Conservation (phyloP, 2,888 invertebrate genomes). For the Drosophila anceps region DNA sequence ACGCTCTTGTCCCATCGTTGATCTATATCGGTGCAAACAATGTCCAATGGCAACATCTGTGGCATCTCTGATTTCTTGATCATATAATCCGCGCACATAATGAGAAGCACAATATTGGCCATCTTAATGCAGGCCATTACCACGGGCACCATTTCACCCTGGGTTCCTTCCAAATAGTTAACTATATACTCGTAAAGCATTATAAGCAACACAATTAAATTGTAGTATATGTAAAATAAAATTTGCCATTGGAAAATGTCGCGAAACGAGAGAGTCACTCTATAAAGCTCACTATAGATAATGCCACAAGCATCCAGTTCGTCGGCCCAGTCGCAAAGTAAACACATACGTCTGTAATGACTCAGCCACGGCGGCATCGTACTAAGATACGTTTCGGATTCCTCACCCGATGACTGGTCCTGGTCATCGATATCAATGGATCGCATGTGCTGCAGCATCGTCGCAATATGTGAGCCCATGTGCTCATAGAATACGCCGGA, state of each 20-base stretch:
- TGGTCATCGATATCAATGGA: constrained; percentile 51
- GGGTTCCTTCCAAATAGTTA: constrained; percentile 46
- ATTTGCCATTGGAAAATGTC: constrained; percentile 78
- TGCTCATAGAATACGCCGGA: constrained; percentile 69
- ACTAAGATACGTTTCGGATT: neutral
- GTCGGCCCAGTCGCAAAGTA: constrained; percentile 73
- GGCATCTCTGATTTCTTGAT: constrained; percentile 69
- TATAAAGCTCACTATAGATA: constrained; percentile 73
- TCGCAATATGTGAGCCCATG: constrained; percentile 60
- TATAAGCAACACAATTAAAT: constrained; percentile 71
- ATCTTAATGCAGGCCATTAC: constrained; percentile 59
- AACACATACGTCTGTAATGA: constrained; percentile 66
- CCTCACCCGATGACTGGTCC: constrained; percentile 14
- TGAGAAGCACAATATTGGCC: constrained; percentile 68
- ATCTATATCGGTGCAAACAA: constrained; percentile 77
- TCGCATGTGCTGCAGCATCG: constrained; percentile 63
- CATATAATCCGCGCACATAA: constrained; percentile 71
- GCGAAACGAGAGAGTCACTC: constrained; percentile 61
- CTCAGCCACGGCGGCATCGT: constrained; percentile 30
- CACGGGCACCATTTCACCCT: constrained; percentile 48
- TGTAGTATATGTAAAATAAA: constrained; percentile 77
- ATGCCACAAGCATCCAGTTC: constrained; percentile 68
- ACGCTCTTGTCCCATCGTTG: constrained; percentile 80
- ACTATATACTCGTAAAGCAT: constrained; percentile 72
- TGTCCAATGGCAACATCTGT: constrained; percentile 68